Conservation (phyloP, 2,113 vertebrate species). For the Equus przewalskii region DNA sequence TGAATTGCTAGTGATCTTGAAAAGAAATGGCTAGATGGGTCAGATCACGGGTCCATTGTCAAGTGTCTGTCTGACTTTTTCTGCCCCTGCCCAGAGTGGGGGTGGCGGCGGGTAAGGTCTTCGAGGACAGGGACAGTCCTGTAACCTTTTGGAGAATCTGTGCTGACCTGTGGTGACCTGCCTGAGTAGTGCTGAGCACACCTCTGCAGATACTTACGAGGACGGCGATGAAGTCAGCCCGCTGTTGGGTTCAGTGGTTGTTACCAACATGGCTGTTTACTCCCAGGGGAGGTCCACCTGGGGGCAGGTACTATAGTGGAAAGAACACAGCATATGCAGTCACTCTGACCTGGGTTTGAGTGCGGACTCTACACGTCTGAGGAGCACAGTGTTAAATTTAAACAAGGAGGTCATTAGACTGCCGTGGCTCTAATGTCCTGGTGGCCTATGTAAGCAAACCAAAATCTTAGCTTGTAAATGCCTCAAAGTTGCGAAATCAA, state of each 20-base stretch:
- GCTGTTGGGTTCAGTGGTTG: neutral
- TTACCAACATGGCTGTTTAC: neutral
- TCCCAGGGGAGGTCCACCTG: neutral
- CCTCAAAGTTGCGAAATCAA: neutral
- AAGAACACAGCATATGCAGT: neutral
- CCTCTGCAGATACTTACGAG: fast-evolving
- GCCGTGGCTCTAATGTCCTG: neutral
- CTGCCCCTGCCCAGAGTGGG: too few relatives aligned
- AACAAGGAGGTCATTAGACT: neutral
- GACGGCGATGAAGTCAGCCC: neutral
- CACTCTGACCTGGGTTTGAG: neutral
- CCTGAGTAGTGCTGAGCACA: fast-evolving
- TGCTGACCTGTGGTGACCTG: neutral
- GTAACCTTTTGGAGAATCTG: neutral
- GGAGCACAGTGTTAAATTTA: neutral
- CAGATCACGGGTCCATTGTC: neutral
- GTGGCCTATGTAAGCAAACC: neutral
- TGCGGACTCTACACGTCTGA: neutral
- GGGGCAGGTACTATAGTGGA: fast-evolving
- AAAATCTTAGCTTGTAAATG: neutral
- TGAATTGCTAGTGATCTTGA: neutral
- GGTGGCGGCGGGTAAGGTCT: neutral
- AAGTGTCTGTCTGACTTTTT: neutral
- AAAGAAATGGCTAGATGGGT: neutral
- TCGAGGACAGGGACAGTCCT: neutral